These are phyloP conservation scores for Drosophila leonis DNA, from an alignment of 2,888 invertebrate species.

Conservation along the genomic window DNA sequence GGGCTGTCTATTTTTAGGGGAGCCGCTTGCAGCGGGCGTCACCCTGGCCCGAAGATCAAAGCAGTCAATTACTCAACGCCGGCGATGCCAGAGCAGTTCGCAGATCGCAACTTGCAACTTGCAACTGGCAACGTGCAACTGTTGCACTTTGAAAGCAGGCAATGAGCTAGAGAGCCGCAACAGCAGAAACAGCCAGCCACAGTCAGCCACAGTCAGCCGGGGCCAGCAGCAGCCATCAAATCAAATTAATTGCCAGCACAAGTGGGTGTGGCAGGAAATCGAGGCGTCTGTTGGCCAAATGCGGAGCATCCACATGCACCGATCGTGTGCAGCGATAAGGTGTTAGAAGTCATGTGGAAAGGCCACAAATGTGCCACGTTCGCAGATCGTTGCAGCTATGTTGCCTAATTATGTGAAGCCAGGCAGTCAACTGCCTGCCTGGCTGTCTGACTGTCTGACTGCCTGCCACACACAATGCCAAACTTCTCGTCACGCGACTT, in stretches of 20 bases:
- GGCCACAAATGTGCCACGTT: slow-evolving; percentile 54
- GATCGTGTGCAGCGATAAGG: slow-evolving; percentile 54
- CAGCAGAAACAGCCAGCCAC: background rate
- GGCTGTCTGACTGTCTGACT: background rate
- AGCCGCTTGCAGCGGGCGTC: slow-evolving; percentile 44
- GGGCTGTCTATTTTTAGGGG: slow-evolving; percentile 60
- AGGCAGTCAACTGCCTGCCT: slow-evolving; percentile 32
- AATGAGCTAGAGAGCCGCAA: slow-evolving; percentile 77
- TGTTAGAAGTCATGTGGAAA: slow-evolving; percentile 68
- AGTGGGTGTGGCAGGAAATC: slow-evolving; percentile 75
- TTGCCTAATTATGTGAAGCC: slow-evolving; percentile 58
- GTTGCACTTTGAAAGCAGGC: slow-evolving; percentile 74
- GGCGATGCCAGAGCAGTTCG: slow-evolving; percentile 25
- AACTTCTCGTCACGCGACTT: slow-evolving; percentile 70
- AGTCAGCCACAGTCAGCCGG: slow-evolving; percentile 6
- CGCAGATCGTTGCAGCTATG: slow-evolving; percentile 26
- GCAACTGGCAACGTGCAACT: slow-evolving; percentile 15
- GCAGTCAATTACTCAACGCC: slow-evolving; percentile 78
- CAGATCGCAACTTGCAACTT: background rate
- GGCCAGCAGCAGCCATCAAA: slow-evolving; percentile 37
- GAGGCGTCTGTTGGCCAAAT: slow-evolving; percentile 56
- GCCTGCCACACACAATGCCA: slow-evolving; percentile 57
- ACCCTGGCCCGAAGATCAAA: slow-evolving; percentile 69
- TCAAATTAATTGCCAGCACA: slow-evolving; percentile 71
- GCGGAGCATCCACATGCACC: slow-evolving; percentile 23